Percentiles rank a stretch among this genome's conserved stretches.
Evolutionary conservation across 2,113 vertebrate species (phyloP).

Genomic region (Larimichthys polyactis): DNA sequence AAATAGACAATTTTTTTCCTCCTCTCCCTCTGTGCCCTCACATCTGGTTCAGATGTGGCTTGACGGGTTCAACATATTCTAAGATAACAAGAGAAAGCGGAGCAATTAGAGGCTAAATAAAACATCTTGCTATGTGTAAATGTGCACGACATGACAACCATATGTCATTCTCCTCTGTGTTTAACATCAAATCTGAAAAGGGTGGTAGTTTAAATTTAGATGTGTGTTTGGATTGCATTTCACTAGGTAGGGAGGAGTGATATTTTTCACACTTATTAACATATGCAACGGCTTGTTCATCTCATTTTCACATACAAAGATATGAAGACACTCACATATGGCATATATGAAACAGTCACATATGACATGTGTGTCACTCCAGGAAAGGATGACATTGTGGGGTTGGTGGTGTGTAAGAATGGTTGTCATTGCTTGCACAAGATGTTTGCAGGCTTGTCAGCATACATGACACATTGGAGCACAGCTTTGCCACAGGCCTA

Average conservation of each 20-base stretch:
- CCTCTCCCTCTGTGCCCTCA: conserved; percentile 7
- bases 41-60: conserved; percentile 26
- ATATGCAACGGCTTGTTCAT: conserved; percentile 12
- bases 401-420: conserved; percentile 35
- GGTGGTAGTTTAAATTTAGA: conserved; percentile 24
- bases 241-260: conserved; percentile 1
- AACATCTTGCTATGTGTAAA: conserved; percentile 12
- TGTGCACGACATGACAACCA: conserved; percentile 16
- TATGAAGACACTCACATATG: conserved; percentile 15
- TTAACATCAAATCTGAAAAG: conserved; percentile 8
- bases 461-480: conserved; percentile 55
- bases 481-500: conserved; percentile 52
- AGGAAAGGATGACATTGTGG: conserved; percentile 33
- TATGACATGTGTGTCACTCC: conserved; percentile 25
- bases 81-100: conserved; percentile 7
- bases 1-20: conserved; percentile 27
- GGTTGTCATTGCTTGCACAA: conserved; percentile 39
- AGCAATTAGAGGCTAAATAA: conserved; percentile 49
- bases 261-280: conserved; percentile 28
- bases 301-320: background rate
- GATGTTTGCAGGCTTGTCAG: conserved; percentile 57
- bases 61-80: conserved; percentile 24
- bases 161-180: background rate
- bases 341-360: conserved; percentile 16
- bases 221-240: background rate